phyloP scores from a whole-genome alignment of 2,888 invertebrate genomes.

The Acrocyrtus sp. region DNA sequence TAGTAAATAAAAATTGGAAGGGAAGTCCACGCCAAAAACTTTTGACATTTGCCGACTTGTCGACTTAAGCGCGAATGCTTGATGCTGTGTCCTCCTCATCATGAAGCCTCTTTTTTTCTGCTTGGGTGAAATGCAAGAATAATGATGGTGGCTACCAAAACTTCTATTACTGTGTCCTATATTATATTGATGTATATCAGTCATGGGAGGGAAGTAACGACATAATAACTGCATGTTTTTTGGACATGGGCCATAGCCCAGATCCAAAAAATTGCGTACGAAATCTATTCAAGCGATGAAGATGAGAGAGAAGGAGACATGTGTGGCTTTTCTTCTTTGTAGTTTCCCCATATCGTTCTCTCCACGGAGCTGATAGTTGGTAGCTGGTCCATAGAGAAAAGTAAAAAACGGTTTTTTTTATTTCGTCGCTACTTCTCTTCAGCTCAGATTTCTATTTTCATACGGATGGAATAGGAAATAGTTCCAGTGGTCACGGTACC shows the following conservation, averaged over 20 bases:
- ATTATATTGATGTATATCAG: not conserved
- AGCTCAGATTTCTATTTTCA: no score
- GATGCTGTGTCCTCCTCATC: not conserved
- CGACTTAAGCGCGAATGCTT: no score
- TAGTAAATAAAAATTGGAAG: not conserved
- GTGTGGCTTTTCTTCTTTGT: not conserved
- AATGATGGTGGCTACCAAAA: not conserved
- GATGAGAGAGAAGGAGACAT: not conserved
- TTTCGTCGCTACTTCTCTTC: no score
- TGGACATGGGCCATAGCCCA: not conserved
- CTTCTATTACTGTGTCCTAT: no score
- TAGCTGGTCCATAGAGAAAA: not conserved
- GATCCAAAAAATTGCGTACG: not conserved
- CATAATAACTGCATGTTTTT: not conserved
- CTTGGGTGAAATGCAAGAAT: no score
- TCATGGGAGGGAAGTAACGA: not conserved
- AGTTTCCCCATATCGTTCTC: not conserved
- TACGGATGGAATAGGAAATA: no score
- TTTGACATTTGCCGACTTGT: slow-evolving; percentile 18
- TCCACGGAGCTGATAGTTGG: no score
- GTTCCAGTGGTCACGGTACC: no score
- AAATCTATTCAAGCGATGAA: no score
- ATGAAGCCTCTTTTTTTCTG: no score
- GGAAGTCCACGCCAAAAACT: no score
- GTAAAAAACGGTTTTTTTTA: no score